Evolutionary conservation across 1,140 invertebrate species (phyloP).

Genomic region (Trichonephila clavipes): DNA sequence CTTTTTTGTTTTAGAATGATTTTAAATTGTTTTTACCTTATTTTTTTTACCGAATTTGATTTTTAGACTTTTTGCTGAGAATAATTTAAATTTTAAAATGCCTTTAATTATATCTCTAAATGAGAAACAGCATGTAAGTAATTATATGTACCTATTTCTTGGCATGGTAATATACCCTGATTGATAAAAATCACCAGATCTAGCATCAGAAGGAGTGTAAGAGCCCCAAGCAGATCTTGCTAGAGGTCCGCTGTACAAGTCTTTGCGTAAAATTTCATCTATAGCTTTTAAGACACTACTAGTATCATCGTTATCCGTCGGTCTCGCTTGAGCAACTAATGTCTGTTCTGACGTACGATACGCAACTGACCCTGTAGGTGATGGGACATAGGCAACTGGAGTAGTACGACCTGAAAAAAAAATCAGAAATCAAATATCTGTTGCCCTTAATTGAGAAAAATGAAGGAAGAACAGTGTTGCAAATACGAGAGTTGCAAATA

Average conservation of each 20-base stretch:
- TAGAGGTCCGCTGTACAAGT: constrained; percentile 75
- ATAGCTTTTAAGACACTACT: constrained; percentile 83
- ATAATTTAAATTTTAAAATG: too few species aligned
- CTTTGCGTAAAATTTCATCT: constrained; percentile 82
- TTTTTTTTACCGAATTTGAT: too few species aligned
- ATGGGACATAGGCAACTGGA: constrained; percentile 32
- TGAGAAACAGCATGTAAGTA: too few species aligned
- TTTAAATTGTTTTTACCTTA: too few species aligned
- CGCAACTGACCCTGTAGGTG: constrained; percentile 35
- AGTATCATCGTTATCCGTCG: constrained; percentile 65
- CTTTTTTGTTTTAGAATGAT: too few species aligned
- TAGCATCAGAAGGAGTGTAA: constrained; percentile 18
- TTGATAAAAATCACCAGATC: constrained; percentile 21
- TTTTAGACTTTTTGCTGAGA: too few species aligned
- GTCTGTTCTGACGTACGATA: constrained; percentile 32
- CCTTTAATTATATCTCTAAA: too few species aligned
- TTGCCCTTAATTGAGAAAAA: too few species aligned
- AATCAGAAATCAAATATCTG: background rate
- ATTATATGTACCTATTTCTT: constrained; percentile 21
- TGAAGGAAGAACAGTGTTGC: too few species aligned
- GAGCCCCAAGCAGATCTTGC: constrained; percentile 29
- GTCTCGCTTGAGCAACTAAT: background rate
- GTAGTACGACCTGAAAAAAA: constrained; percentile 1
- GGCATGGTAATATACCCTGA: constrained; percentile 58
- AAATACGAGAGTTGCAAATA: too few species aligned